A percentile compares a stretch with the other conserved stretches of the same genome.
Evolutionary conservation across 2,888 invertebrate species (phyloP).

Genomic region (Oegoconia quadripuncta): DNA sequence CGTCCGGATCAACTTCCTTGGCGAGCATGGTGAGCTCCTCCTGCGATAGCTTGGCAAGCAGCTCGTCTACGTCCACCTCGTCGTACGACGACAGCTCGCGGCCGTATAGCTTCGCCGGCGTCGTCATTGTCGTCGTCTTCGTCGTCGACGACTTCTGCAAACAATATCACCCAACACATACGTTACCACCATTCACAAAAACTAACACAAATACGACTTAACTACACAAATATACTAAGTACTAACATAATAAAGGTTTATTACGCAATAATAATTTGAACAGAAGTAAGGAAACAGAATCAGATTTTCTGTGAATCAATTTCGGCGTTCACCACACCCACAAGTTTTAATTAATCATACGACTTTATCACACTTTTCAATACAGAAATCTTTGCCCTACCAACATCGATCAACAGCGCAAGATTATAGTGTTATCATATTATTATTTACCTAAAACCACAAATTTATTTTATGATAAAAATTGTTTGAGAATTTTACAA

Average conservation of each 20-base stretch:
- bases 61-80: slow-evolving; percentile 97
- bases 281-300: slow-evolving; percentile 42
- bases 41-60: slow-evolving; percentile 93
- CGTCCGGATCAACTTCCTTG: slow-evolving; percentile 99
- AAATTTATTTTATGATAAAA: not conserved
- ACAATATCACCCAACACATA: slow-evolving; percentile 28
- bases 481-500: slow-evolving; percentile 20
- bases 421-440: not conserved
- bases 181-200: slow-evolving; percentile 25
- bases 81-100: slow-evolving; percentile 94
- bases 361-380: not conserved
- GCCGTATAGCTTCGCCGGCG: slow-evolving; percentile 93
- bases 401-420: too few species aligned
- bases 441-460: not conserved
- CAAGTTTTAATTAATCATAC: slow-evolving; percentile 28
- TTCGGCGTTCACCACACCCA: slow-evolving; percentile 66
- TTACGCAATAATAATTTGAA: not conserved
- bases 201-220: too few species aligned
- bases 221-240: slow-evolving; percentile 3
- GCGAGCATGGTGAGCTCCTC: slow-evolving; percentile 98
- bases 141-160: slow-evolving; percentile 93
- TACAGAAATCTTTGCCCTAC: too few species aligned
- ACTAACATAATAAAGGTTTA: not conserved
- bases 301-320: slow-evolving; percentile 43
- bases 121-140: slow-evolving; percentile 93